Conservation (phyloP, 2,888 invertebrate genomes). For the Noctua janthina region DNA sequence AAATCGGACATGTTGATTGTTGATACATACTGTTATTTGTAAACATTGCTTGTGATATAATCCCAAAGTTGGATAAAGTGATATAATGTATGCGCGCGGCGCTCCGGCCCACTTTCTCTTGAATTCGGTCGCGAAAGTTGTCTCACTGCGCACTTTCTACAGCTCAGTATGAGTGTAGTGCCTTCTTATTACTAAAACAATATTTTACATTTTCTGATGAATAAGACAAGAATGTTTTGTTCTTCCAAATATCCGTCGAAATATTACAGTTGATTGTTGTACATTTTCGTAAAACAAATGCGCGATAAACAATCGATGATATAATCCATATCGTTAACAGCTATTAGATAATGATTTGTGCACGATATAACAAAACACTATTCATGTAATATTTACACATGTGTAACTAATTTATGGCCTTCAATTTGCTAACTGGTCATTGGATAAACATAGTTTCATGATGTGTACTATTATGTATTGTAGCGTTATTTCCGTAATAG, state of each 20-base stretch:
- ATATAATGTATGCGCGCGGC: constrained; percentile 88
- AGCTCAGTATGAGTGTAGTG: constrained; percentile 83
- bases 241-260: constrained; percentile 5
- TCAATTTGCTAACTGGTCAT: constrained; percentile 51
- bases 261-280: constrained; percentile 13
- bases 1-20: constrained; percentile 51
- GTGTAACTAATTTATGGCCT: constrained; percentile 59
- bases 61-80: constrained; percentile 84
- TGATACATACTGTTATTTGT: constrained; percentile 68
- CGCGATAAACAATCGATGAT: constrained; percentile 54
- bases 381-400: constrained; percentile 50
- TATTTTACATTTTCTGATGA: constrained; percentile 42
- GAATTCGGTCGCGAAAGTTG: constrained; percentile 90
- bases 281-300: constrained; percentile 45
- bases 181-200: constrained; percentile 66
- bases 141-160: constrained; percentile 87
- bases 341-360: constrained; percentile 46
- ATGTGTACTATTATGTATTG: constrained; percentile 49
- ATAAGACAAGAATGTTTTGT: constrained; percentile 6
- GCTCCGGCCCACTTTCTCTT: constrained; percentile 89
- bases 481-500: constrained; percentile 46
- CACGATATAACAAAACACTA: constrained; percentile 36
- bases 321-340: constrained; percentile 52
- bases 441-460: constrained; percentile 45
- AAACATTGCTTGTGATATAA: constrained; percentile 84